Conservation (phyloP, 2,888 invertebrate species). For the Caradrina clavipalpis region DNA sequence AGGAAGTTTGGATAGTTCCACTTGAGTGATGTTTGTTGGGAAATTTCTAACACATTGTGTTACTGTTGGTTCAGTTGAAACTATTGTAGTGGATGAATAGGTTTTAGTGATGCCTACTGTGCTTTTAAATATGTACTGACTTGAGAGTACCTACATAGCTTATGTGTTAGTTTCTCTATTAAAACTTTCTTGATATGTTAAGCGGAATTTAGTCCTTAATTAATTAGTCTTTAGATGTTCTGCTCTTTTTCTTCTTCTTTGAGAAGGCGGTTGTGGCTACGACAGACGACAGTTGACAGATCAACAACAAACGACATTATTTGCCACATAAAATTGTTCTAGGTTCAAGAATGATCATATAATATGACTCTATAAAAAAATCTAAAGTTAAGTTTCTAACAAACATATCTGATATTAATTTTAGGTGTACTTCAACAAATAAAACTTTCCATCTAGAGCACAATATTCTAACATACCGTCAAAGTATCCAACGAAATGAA, state of each 20-base stretch:
- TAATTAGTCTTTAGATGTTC: too few relatives aligned
- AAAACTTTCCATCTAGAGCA: slow-evolving; percentile 19
- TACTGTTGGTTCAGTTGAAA: background rate
- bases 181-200: too few relatives aligned
- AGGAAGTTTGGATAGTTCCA: slow-evolving; percentile 16
- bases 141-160: background rate
- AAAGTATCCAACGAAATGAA: slow-evolving; percentile 10
- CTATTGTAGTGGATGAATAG: background rate
- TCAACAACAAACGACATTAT: too few relatives aligned
- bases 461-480: slow-evolving; percentile 5
- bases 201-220: too few relatives aligned
- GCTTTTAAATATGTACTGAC: background rate
- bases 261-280: too few relatives aligned
- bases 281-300: background rate
- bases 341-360: too few relatives aligned
- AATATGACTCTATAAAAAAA: too few relatives aligned
- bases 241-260: too few relatives aligned
- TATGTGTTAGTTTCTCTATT: too few relatives aligned
- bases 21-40: slow-evolving; percentile 4
- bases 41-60: slow-evolving; percentile 6
- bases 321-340: too few relatives aligned
- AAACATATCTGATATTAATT: background rate
- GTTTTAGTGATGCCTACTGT: too few relatives aligned
- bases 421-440: slow-evolving; percentile 2
- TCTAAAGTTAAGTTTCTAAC: too few relatives aligned